Base-by-base conservation (phyloP, 2,888 invertebrate species). In the Anaspis maculata region DNA sequence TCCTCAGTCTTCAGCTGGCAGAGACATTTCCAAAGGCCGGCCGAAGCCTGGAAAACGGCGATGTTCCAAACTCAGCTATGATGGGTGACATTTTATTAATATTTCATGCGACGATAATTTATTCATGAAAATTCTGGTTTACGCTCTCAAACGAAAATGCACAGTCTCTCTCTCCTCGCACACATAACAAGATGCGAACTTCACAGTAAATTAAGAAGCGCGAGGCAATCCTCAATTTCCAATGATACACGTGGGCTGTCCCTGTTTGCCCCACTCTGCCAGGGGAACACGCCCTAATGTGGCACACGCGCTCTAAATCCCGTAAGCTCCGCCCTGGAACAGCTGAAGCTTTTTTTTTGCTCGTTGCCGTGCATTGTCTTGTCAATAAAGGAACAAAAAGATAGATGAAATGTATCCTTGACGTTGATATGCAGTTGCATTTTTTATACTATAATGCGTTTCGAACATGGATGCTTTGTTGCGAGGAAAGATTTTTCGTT, bases 331-430 rank as follows among this genome's bases (percentile, higher is more conserved):
- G 50, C 52, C 41, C 16, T 32, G 24, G 41, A 50, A 50, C 60
- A 60, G 60, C 60, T 60, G 60, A 59, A 57, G 59, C 49, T 57
- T 58, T 59, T 59, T 33, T 59, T 59, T 57, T n/a, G n/a, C n/a
- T n/a, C n/a, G n/a, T n/a, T n/a, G n/a, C n/a, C n/a, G 45, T 48
- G 52, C 46, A 49, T 51, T 46, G 51, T 54, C 46, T 48, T 49
- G 56, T 55, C 57, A 56, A 57, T 54, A 51, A 52, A 51, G 43
- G 44, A 48, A 46, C 40, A 49, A 48, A 47, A 45, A 45, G 39
- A n/a, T n/a, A 39, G 42, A 45, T 40, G 38, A 37, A 37, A 32
- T 30, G 34, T 41, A 42, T 44, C 39, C 34, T 39, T 44, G 48
- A 49, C 47, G 44, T 49, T 51, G 48, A 47, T 45, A 44, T 44